Base-by-base conservation (phyloP, 2,797 vertebrate species). In the Malurus leucopterus region DNA sequence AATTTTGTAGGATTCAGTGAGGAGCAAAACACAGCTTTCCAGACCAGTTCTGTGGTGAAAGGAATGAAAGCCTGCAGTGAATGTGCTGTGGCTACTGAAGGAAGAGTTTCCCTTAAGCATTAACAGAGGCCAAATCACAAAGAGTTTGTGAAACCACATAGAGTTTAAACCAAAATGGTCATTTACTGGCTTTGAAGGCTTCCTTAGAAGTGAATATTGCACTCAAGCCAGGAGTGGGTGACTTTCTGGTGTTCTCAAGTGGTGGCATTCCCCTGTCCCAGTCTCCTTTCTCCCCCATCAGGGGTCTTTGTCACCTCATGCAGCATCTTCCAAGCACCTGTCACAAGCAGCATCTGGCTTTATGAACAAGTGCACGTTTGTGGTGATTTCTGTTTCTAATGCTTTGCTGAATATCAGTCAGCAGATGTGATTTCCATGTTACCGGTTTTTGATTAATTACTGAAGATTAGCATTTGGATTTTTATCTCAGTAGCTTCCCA, bases 401-500 rank as follows among this genome's bases (percentile, higher is more conserved):
- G 27, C 76, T 79, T 61, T 84, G 50, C 87, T 76, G 70, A 84
- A 15, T 59, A 53, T 79, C 70, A 58, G 59, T 80, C 47, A 73
- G 50, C 70, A 84, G 70, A 44, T 84, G 79, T 4, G 16, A 36
- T 49, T 93, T 73, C 46, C 68, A 74, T 24, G 13, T 76, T 57
- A 23, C 71, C 34, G 21, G 36, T 61, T 92, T 92, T 65, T 88
- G 68, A 68, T 89, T n/a, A 89, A 53, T 79, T 89, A 64, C 40
- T 75, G 36, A 50, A 90, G 53, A 73, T 90, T 64, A 86, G 43
- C 43, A 7, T 71, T 92, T 88, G 68, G 49, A 53, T 92, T 84
- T 90, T 76, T 70, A 8, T 47, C 77, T 92, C 54, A 6, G 50
- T 50, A 49, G 2, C 87, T 88, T 91, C 64, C 54, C 44, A 36